phyloP scores from a whole-genome alignment of 2,113 vertebrate genomes.

The Podilymbus podiceps region DNA sequence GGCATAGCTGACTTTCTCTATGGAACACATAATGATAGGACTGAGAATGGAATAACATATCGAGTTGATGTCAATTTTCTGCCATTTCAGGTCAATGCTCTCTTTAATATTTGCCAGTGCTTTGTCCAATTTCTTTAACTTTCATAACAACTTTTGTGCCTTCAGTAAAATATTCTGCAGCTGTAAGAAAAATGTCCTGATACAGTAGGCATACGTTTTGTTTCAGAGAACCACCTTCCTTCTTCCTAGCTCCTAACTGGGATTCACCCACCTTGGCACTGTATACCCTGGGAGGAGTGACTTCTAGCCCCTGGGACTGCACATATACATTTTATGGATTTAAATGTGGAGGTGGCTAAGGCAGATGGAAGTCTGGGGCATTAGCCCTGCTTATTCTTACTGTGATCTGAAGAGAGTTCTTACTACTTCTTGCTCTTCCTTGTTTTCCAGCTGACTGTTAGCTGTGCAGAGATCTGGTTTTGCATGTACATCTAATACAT shows the following conservation, averaged over 20 bases:
- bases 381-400: background rate
- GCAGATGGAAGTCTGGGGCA: background rate
- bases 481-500: background rate
- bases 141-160: background rate
- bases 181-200: background rate
- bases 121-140: background rate
- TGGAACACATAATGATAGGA: background rate
- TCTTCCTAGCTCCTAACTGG: background rate
- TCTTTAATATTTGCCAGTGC: background rate
- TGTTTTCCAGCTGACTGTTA: background rate
- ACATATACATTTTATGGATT: background rate
- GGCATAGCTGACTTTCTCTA: background rate
- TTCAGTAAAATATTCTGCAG: background rate
- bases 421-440: background rate
- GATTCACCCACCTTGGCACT: background rate
- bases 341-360: background rate
- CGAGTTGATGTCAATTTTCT: background rate
- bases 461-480: background rate
- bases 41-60: background rate
- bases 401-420: background rate
- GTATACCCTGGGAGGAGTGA: background rate
- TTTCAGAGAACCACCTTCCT: background rate
- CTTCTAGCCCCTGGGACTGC: background rate
- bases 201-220: background rate
- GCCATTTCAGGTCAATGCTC: background rate